Base-by-base conservation (phyloP, 2,888 invertebrate genomes). In the Helobdella robusta region DNA sequence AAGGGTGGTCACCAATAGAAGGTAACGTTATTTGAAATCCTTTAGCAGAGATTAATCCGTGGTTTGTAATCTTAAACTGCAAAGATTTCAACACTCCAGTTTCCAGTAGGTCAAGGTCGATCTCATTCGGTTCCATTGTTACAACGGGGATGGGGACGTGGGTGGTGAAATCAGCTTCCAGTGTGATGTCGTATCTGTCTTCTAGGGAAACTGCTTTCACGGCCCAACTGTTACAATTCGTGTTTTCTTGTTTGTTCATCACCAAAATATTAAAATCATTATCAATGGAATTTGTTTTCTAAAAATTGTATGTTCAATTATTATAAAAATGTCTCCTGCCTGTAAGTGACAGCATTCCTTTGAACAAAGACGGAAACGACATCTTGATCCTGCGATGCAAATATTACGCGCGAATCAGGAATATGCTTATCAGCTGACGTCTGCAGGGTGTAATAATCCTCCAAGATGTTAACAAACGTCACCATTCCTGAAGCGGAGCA, bases 71-170 rank as follows among this genome's bases (percentile, higher is more conserved):
- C 48, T 64, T 64, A 50, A 68, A 65, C 15, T 64, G 68, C 23
- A 68, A 35, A 32, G 58, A 32, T 6, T 52, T 34, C 30, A 66
- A 54, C 11, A 67, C 25, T 34, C 66, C 66, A 20, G 56, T 35
- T 59, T 68, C 65, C 11, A 68, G 61, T n/a, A 60, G 48, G 20
- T 67, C 65, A 18, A 68, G 50, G 50, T 68, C 67, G 4, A 68
- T 30, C 40, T 40, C 30, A n/a, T 44, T 54, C 5, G 68, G 68
- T 20, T 34, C 60, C 28, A 73, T 67, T 5, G 72, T 72, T 5
- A 73, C 73, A 8, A 73, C 73, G 11, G 73, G 73, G 69, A 73
- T 72, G 4, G 73, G 73, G 18, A 73, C 73, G 68, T 65, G 66
- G 8, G 73, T 72, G 60, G 71, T 71, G 68, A 73, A 73, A 2